These are phyloP conservation scores for Drosophila stalkeri DNA, from an alignment of 2,888 invertebrate genomes.

Conservation along the genomic window DNA sequence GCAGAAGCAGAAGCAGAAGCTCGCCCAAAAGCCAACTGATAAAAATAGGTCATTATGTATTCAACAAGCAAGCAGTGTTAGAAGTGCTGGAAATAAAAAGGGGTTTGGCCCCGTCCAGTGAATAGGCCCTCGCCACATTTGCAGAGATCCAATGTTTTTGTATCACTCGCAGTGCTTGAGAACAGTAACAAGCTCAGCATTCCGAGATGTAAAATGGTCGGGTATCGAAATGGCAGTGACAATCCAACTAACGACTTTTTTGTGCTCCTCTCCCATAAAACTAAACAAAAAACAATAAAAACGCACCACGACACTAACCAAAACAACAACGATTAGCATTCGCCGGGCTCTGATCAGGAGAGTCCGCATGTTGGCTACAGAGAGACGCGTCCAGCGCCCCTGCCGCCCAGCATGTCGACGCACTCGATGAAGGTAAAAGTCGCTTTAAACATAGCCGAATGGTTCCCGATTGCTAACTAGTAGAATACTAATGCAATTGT, in stretches of 20 bases:
- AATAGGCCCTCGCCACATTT: not conserved
- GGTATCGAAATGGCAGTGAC: conserved; percentile 3
- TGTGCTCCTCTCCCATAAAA: conserved; percentile 21
- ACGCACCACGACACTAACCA: conserved; percentile 35
- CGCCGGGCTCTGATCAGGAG: conserved; percentile 86
- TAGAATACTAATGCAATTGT: conserved; percentile 25
- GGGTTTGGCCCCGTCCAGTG: conserved; percentile 13
- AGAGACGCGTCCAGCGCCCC: conserved; percentile 85
- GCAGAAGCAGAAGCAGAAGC: conserved; percentile 25
- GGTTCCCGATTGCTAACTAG: not conserved
- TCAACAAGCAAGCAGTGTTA: conserved; percentile 25
- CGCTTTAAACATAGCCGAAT: conserved; percentile 1
- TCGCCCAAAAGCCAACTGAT: conserved; percentile 38
- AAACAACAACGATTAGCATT: conserved; percentile 76
- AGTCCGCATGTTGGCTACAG: conserved; percentile 86
- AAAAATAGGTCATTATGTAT: conserved; percentile 64
- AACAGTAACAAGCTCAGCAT: conserved; percentile 26
- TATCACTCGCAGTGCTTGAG: conserved; percentile 2
- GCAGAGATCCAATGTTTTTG: not conserved
- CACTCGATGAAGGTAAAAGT: conserved; percentile 89
- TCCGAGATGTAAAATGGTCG: conserved; percentile 16
- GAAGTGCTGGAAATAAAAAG: conserved; percentile 8
- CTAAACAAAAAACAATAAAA: conserved; percentile 6
- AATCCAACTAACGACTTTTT: conserved; percentile 36
- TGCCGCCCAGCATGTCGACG: conserved; percentile 89